Percentiles rank a stretch among this genome's conserved stretches.
Evolutionary conservation across 2,113 vertebrate genomes (phyloP).

Genomic region (Regulus satrapa): DNA sequence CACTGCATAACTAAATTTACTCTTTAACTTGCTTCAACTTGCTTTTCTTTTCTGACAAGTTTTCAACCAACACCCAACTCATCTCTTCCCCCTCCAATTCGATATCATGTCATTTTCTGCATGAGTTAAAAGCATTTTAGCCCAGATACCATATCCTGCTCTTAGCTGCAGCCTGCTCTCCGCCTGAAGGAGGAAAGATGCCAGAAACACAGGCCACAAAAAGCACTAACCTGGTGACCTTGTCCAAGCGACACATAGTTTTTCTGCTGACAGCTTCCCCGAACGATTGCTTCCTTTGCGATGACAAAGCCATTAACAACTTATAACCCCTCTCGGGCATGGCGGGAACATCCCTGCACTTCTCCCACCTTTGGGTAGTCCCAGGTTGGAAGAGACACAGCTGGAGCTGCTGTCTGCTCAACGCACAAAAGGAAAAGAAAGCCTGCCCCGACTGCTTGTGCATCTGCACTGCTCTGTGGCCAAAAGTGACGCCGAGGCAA

Average conservation of each 20-base stretch:
- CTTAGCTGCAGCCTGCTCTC: not conserved
- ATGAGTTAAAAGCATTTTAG: not conserved
- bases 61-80: not conserved
- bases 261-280: not conserved
- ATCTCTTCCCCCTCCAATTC: not conserved
- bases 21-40: not conserved
- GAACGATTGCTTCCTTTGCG: not conserved
- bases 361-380: not conserved
- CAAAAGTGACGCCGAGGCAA: constrained; percentile 4
- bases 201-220: not conserved
- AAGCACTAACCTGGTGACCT: constrained; percentile 41
- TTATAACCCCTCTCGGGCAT: constrained; percentile 1
- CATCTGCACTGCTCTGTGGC: not conserved
- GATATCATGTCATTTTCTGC: not conserved
- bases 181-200: not conserved
- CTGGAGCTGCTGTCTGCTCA: not conserved
- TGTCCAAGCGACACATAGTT: constrained; percentile 30
- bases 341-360: not conserved
- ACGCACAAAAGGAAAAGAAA: not conserved
- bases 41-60: not conserved
- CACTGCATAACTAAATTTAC: not conserved
- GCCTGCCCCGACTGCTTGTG: not conserved
- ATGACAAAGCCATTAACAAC: constrained; percentile 36
- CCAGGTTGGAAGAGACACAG: not conserved
- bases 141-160: not conserved